Evolutionary conservation across 2,113 vertebrate genomes (phyloP).

Genomic region (Tylochromis polylepis): DNA sequence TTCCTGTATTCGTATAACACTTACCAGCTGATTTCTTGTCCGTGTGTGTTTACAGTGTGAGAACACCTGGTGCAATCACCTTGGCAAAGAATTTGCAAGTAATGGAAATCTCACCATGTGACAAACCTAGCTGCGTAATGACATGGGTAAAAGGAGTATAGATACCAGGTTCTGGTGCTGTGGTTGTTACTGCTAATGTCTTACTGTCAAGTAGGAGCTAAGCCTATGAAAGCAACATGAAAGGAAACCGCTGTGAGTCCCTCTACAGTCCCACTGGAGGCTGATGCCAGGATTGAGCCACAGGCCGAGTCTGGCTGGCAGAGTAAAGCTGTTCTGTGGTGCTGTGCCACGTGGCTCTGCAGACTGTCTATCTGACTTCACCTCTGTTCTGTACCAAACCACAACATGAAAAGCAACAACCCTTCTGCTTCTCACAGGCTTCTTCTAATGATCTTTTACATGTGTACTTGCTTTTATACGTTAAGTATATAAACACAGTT

Average conservation of each 20-base stretch:
- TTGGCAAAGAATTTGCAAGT: conserved; percentile 19
- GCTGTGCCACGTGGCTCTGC: conserved; percentile 19
- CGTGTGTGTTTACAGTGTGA: conserved; percentile 22
- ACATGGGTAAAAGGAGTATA: background rate
- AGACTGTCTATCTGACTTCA: conserved; percentile 49
- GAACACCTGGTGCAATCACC: conserved; percentile 31
- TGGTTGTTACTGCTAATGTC: conserved; percentile 17
- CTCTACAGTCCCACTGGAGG: background rate
- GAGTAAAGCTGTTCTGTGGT: background rate
- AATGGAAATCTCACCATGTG: conserved; percentile 18
- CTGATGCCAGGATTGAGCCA: conserved; percentile 15
- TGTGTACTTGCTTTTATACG: conserved; percentile 17
- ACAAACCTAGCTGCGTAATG: background rate
- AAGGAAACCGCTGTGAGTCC: background rate
- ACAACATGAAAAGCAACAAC: conserved; percentile 25
- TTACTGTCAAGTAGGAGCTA: conserved; percentile 39
- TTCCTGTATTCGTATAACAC: background rate
- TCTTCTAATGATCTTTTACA: conserved; percentile 14
- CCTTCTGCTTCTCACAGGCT: background rate
- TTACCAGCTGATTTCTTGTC: background rate
- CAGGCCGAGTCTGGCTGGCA: conserved; percentile 34
- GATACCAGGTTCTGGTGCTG: conserved; percentile 8
- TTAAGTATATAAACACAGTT: background rate
- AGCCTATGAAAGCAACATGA: conserved; percentile 30
- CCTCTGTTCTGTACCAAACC: conserved; percentile 31